Base-by-base conservation (phyloP, 2,113 vertebrate genomes). In the Ammodytes marinus region DNA sequence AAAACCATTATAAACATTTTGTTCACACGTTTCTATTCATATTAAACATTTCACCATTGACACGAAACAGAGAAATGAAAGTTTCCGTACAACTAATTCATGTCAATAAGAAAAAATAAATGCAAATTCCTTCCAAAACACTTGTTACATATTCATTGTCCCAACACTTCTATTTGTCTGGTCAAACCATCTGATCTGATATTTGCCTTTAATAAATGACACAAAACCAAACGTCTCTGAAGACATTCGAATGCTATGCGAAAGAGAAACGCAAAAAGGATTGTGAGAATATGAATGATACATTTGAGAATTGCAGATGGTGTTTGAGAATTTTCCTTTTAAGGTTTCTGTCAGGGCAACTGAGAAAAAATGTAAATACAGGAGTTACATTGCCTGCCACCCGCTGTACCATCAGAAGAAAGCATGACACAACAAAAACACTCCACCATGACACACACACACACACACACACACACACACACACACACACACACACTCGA, bases 321-420 rank as follows among this genome's bases (percentile, higher is more conserved):
- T 67, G 43, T n/a, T n/a, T n/a, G n/a, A n/a, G n/a, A n/a, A n/a
- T n/a, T n/a, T n/a, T n/a, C n/a, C n/a, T n/a, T n/a, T n/a, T n/a
- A n/a, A n/a, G n/a, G n/a, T n/a, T n/a, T n/a, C n/a, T n/a, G n/a
- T 46, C 70, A 58, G 64, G 64, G 15, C 45, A 60, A 69, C 64
- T 54, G 37, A 50, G 59, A 68, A 61, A 19, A 65, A 39, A 9
- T 71, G 5, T 12, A 61, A 42, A 68, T 58, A 55, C 59, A 65
- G 67, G 61, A 79, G 49, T 60, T 40, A 39, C 75, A 68, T 70
- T 39, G 45, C 55, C 79, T 55, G 47, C 50, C 27, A 37, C 65
- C 39, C 46, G 17, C 10, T 63, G 64, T 49, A 52, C 50, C 64
- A 59, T 71, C 59, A 79, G 45, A 77, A 65, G 40, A 79, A 70